Evolutionary conservation across 2,888 invertebrate species (phyloP), one percentile per base, ranked within the genome.

Genomic region (Leptura quadrifasciata): DNA sequence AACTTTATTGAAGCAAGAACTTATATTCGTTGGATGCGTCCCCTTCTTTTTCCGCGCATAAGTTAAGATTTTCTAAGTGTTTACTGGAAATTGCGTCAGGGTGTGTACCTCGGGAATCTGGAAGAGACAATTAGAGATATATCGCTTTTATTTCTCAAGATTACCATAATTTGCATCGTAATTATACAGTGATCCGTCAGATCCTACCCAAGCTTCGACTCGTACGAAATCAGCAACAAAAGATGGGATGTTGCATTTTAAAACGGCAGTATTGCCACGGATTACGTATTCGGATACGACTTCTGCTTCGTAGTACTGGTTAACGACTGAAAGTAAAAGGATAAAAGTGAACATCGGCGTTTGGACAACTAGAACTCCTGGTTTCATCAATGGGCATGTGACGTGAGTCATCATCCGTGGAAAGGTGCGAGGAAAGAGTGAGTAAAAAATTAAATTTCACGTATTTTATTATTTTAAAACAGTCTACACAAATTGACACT

Each of bases 211-310:
- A 80, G 95, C 94, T 88, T 95, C 94, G 70, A 98, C 97, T 88
- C 94, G 94, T 69, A 98, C 95, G 90, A 97, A 97, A 91, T 97
- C 97, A 60, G 95, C 94, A 75, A 96, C 96, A 89, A 96, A 97
- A 80, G 95, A 95, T 31, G 97, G 96, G 85, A 97, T 96, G 86
- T 95, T 96, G 90, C 96, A 97, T 89, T 96, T 96, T 61, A 97
- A 90, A 74, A 96, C 94, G 12, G 96, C 96, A 35, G 95, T 94
- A 88, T 97, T 97, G 70, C 96, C 96, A 83, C 94, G 93, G 84
- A 97, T 96, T 58, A 96, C 96, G 90, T 96, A 96, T 88, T 97
- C 96, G 79, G 96, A 96, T 82, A 96, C 95, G 83, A 89, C 89
- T 90, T 96, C 96, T 57, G 95, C 95, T 89, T 96, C 95, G 89